Evolutionary conservation across 2,888 invertebrate species (phyloP), one percentile per base, ranked within the genome.

Genomic region (Andrena flavipes): DNA sequence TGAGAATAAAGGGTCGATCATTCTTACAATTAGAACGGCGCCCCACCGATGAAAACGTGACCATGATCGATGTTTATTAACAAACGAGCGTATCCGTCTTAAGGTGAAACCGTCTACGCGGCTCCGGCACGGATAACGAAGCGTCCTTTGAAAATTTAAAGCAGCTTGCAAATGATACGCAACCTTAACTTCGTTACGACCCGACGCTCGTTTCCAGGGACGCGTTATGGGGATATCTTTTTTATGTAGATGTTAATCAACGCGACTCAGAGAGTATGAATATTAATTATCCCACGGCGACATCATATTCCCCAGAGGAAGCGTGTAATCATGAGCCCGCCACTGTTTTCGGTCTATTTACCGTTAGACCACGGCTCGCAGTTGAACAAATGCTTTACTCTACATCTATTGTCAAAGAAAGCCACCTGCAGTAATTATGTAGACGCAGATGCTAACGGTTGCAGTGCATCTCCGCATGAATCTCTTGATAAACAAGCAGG

Each of bases 21-120:
- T 7, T 76, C 35, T 60, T 8, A 35, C 10, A 20, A 42, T 63
- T 56, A 2, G 30, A 20, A 30, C 54, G n/a, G 0, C n/a, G 29
- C 16, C 3, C 65, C 13, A 23, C 2, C 30, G 42, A 51, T n/a
- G 49, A 68, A 74, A 59, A 4, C 30, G 33, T 16, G 16, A 13
- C 30, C 23, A 10, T 23, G 2, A 2, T 35, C 16, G 42, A 56
- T 51, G 23, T 76, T 65, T 51, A 65, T 65, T 71, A 59, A 64
- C 48, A 33, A 60, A 49, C 23, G 65, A 48, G 30, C 54, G 23
- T 48, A 59, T 74, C 73, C n/a, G 65, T 74, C 59, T 74, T 65
- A 30, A 26, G 7, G 56, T 13, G 56, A 56, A 20, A 23, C 56
- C 56, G 23, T 10, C 42, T 42, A 23, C 51, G 64, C 16, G 54